Conservation (phyloP, 1,140 invertebrate genomes). For the Euglossa dilemma region DNA sequence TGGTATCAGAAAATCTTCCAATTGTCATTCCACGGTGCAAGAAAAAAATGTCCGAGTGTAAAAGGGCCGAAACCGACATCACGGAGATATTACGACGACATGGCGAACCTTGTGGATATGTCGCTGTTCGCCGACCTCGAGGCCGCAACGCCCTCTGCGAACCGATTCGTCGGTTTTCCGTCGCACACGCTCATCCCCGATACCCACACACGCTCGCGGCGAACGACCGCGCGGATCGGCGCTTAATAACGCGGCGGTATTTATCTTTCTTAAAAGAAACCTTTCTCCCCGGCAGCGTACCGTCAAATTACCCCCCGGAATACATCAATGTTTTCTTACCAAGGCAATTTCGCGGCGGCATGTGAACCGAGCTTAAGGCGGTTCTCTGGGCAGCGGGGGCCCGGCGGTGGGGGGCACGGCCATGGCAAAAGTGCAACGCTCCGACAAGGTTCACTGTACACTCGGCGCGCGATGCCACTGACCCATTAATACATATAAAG, state of each 20-base stretch:
- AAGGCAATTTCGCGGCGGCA: background rate
- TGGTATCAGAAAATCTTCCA: too few species aligned
- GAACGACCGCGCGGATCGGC: background rate
- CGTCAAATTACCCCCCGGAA: constrained; percentile 3
- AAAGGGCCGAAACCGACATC: too few species aligned
- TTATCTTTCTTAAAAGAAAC: background rate
- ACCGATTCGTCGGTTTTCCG: too few species aligned
- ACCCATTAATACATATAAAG: constrained; percentile 81
- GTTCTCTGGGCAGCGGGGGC: background rate
- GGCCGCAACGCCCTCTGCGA: too few species aligned
- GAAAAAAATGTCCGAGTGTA: too few species aligned
- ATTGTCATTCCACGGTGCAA: too few species aligned
- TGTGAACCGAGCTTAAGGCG: constrained; percentile 30
- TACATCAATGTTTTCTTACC: background rate
- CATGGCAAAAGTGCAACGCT: constrained; percentile 76
- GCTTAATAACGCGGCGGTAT: background rate
- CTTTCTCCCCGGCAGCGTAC: background rate
- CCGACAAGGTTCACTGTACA: constrained; percentile 73
- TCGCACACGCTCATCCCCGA: too few species aligned
- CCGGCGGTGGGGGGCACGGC: constrained; percentile 18
- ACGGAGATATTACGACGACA: too few species aligned
- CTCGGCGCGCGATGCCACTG: constrained; percentile 76
- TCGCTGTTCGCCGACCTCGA: too few species aligned
- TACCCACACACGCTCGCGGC: too few species aligned
- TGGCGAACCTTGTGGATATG: too few species aligned